Base-by-base conservation (phyloP, 2,888 invertebrate genomes). In the Pachymerium ferrugineum region DNA sequence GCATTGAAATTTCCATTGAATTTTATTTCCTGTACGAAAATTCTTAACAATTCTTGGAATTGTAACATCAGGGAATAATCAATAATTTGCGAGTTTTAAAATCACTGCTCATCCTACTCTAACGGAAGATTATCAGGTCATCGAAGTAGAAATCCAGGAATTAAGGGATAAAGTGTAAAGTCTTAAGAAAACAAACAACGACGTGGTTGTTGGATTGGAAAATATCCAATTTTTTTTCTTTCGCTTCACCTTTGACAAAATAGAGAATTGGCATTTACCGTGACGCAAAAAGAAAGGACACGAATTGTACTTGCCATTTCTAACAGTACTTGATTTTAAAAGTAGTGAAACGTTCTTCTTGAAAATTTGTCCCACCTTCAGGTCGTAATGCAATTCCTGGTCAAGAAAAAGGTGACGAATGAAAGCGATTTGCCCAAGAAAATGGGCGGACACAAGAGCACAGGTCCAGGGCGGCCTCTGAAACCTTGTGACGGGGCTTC, bases 321-420 rank as follows among this genome's bases (percentile, higher is more conserved):
- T 10, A 62, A 6, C 16, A 47, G 16, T 22, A 47, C 16, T 47
- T 47, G 19, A 6, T 62, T 62, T 54, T 62, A 25, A 28, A 62
- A 10, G 14, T 25, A 28, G 10, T 62, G 25, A 25, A 47, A 25
- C 28, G 62, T 62, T 62, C 62, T 28, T 14, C 62, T 62, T 62
- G 62, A 62, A 62, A 62, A 25, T 62, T 62, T 28, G 62, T 62
- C 28, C 8, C 5, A 62, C 62, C 62, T 47, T 2, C 47, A 22
- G 5, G 47, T 47, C 19, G 19, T 47, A 47, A 47, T 47, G 47
- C 47, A 54, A 25, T 12, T 62, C 62, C 62, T 62, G 62, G 62
- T 62, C 62, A 62, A 62, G 62, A n/a, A 62, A 62, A 62, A 62
- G 62, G 62, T 62, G 62, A 62, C 62, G 62, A 62, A 62, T 62